Evolutionary conservation across 1,140 invertebrate species (phyloP).

Genomic region (Brachystomella parvula): DNA sequence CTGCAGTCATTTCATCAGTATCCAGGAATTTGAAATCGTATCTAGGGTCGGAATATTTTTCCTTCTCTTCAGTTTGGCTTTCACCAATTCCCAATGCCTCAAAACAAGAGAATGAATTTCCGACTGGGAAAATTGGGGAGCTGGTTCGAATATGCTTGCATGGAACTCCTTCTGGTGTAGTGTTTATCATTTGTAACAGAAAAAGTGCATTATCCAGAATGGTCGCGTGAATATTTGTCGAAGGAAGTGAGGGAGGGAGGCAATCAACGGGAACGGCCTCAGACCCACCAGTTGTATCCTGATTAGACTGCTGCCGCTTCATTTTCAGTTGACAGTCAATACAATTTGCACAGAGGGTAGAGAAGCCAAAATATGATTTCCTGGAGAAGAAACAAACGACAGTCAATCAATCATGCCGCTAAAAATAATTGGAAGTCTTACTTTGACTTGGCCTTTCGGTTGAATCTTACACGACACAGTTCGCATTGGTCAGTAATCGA

Average conservation of each 20-base stretch:
- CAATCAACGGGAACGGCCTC: not conserved
- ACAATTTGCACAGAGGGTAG: constrained; percentile 33
- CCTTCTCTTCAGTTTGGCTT: constrained; percentile 25
- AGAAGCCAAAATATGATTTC: constrained; percentile 34
- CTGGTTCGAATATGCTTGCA: not conserved
- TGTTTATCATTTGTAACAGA: constrained; percentile 74
- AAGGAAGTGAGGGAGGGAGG: constrained; percentile 7
- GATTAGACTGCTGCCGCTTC: constrained; percentile 35
- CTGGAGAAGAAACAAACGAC: constrained; percentile 16
- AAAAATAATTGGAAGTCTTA: constrained; percentile 16
- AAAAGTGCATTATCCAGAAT: constrained; percentile 94
- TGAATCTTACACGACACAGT: constrained; percentile 33
- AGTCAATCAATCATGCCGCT: constrained; percentile 5
- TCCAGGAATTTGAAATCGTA: constrained; percentile 29
- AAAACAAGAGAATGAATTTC: constrained; percentile 28
- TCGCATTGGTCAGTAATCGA: constrained; percentile 32
- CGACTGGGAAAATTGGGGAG: constrained; percentile 17
- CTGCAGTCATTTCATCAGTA: not conserved
- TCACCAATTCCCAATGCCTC: constrained; percentile 25
- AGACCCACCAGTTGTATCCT: not conserved
- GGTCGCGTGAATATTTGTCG: constrained; percentile 55
- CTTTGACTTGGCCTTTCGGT: constrained; percentile 27
- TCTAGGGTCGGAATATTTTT: not conserved
- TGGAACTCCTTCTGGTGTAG: constrained; percentile 42
- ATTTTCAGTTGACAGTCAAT: constrained; percentile 35